Percentiles rank a stretch among this genome's conserved stretches.
These are phyloP conservation scores for Latheticus oryzae DNA, from an alignment of 2,888 invertebrate genomes.

Conservation along the genomic window DNA sequence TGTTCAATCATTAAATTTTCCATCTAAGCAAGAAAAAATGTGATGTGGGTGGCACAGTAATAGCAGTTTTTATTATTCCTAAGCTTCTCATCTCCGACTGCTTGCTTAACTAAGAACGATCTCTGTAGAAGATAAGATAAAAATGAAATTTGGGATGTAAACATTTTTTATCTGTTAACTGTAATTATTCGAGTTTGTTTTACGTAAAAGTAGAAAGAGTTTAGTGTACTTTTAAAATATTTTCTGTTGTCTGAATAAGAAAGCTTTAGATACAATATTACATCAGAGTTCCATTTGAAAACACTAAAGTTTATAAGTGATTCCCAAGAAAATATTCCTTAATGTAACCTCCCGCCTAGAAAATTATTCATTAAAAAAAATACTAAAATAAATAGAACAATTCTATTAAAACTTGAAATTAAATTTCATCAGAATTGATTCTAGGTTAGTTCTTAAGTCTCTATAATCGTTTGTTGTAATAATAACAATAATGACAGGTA, in stretches of 20 bases:
- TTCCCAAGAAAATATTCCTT: too few relatives aligned
- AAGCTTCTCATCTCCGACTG: conserved; percentile 13
- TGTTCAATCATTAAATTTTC: conserved; percentile 14
- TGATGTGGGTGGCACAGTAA: conserved; percentile 23
- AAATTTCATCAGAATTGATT: too few relatives aligned
- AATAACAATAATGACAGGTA: conserved; percentile 32
- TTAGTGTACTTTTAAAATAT: conserved; percentile 30
- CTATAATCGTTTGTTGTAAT: too few relatives aligned
- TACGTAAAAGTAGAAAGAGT: conserved; percentile 35
- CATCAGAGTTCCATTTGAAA: too few relatives aligned
- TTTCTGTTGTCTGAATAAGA: too few relatives aligned
- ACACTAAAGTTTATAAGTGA: too few relatives aligned
- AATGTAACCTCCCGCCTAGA: too few relatives aligned
- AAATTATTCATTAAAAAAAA: too few relatives aligned
- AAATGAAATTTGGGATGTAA: conserved; percentile 30
- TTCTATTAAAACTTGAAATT: too few relatives aligned
- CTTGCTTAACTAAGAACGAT: conserved; percentile 19
- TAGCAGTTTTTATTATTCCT: conserved; percentile 15
- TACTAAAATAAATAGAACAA: too few relatives aligned
- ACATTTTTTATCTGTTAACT: conserved; percentile 29
- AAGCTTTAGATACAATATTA: too few relatives aligned
- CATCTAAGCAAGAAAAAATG: conserved; percentile 3
- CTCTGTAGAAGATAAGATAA: conserved; percentile 26
- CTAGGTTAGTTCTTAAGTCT: too few relatives aligned
- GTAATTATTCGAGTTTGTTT: conserved; percentile 34